These are phyloP conservation scores for Drosophila cracens DNA, from an alignment of 2,888 invertebrate genomes.

Conservation along the genomic window DNA sequence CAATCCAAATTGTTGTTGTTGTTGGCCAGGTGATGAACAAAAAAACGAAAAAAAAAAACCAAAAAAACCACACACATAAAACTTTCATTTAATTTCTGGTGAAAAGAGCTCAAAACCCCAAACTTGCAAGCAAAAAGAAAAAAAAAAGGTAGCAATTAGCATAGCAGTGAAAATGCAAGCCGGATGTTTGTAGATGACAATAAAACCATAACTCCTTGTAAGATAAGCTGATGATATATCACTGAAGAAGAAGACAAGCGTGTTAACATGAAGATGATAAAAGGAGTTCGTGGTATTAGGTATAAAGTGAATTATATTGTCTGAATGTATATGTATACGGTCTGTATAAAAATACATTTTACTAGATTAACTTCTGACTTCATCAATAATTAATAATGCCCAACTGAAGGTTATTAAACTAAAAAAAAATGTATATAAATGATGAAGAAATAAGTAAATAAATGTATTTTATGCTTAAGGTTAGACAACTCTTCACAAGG, in stretches of 20 bases:
- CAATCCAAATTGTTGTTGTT: constrained; percentile 38
- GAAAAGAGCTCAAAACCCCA: constrained; percentile 48
- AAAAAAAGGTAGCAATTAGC: constrained; percentile 33
- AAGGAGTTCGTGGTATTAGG: background rate
- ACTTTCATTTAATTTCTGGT: constrained; percentile 72
- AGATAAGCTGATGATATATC: constrained; percentile 9
- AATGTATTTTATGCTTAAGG: background rate
- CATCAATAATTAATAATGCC: background rate
- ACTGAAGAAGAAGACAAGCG: background rate
- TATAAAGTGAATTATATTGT: too few relatives aligned
- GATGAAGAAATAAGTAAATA: background rate
- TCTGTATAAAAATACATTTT: background rate
- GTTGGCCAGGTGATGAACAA: constrained; percentile 29
- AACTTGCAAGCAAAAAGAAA: constrained; percentile 27
- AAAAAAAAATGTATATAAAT: background rate
- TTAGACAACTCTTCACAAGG: background rate
- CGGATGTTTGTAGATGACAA: constrained; percentile 45
- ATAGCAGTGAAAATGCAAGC: constrained; percentile 43
- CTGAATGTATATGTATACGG: background rate
- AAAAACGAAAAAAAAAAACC: constrained; percentile 4
- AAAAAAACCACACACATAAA: constrained; percentile 18
- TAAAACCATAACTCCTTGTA: constrained; percentile 17
- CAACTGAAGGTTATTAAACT: background rate
- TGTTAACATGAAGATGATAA: background rate
- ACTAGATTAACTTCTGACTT: background rate